Evolutionary conservation across 2,797 vertebrate genomes (phyloP).

Genomic region (Channa striata): DNA sequence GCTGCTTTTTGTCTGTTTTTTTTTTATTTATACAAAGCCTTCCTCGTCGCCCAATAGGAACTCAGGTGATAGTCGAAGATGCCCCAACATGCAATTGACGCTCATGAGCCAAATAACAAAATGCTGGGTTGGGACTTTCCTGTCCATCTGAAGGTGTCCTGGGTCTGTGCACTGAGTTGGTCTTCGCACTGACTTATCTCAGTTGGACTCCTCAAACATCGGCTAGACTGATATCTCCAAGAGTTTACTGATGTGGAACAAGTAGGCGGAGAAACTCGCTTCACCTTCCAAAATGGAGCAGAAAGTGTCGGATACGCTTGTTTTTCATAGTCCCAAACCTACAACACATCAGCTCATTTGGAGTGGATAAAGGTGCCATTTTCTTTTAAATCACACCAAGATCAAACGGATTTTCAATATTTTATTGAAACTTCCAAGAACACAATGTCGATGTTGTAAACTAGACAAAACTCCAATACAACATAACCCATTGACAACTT

Average conservation of each 20-base stretch:
- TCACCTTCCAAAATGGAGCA: conserved; percentile 1
- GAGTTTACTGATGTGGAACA: conserved; percentile 17
- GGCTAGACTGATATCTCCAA: not conserved
- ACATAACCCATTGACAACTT: conserved; percentile 90
- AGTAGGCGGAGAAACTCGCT: conserved; percentile 3
- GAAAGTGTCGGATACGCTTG: not conserved
- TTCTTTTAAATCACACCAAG: not conserved
- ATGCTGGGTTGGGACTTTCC: not conserved
- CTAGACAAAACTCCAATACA: conserved; percentile 82
- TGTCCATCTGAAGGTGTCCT: conserved; percentile 55
- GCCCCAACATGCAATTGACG: not conserved
- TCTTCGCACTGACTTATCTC: conserved; percentile 34
- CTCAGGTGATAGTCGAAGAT: no score
- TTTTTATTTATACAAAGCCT: no score
- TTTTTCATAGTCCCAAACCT: not conserved
- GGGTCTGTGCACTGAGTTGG: not conserved
- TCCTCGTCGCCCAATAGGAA: no score
- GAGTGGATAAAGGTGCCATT: not conserved
- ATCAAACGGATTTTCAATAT: conserved; percentile 86
- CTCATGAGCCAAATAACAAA: conserved; percentile 7
- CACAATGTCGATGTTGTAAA: conserved; percentile 86
- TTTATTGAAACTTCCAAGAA: conserved; percentile 96
- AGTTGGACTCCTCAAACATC: conserved; percentile 40
- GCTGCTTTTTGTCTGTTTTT: not conserved
- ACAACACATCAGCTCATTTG: not conserved